phyloP scores from a whole-genome alignment of 2,888 invertebrate species.

The Hyalella azteca region DNA sequence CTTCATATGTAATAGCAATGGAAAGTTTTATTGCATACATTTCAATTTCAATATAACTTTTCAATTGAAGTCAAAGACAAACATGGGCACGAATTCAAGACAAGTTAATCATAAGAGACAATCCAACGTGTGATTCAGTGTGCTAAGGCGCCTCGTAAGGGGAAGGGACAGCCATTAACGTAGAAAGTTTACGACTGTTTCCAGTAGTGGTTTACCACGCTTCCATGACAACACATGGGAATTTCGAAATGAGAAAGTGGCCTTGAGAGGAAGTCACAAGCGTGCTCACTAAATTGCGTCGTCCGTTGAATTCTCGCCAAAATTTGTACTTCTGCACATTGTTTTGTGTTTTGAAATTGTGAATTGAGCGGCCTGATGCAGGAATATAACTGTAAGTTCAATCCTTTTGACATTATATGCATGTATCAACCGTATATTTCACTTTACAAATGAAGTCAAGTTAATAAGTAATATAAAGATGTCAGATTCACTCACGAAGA shows the following conservation, averaged over 20 bases:
- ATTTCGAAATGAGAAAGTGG: conserved; percentile 17
- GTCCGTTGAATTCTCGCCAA: neutral
- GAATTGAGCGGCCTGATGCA: neutral
- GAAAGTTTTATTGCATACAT: too few relatives aligned
- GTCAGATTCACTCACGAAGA: too few relatives aligned
- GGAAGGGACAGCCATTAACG: conserved; percentile 29
- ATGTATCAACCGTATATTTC: too few relatives aligned
- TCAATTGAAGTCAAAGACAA: too few relatives aligned
- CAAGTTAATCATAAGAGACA: neutral
- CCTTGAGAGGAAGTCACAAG: neutral
- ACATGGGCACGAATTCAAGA: neutral
- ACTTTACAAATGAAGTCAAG: too few relatives aligned
- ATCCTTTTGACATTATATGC: too few relatives aligned
- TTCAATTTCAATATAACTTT: too few relatives aligned
- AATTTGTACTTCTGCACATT: conserved; percentile 15
- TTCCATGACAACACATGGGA: conserved; percentile 29
- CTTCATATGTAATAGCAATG: too few relatives aligned
- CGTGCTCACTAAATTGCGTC: conserved; percentile 12
- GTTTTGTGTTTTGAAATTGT: too few relatives aligned
- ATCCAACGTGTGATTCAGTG: conserved; percentile 13
- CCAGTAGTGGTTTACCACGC: conserved; percentile 35
- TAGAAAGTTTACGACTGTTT: conserved; percentile 24
- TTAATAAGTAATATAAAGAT: too few relatives aligned
- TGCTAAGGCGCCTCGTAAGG: conserved; percentile 1
- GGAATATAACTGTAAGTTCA: too few relatives aligned